A percentile compares a stretch with the other conserved stretches of the same genome.
Conservation (phyloP, 2,797 vertebrate genomes). For the Varecia variegata region DNA sequence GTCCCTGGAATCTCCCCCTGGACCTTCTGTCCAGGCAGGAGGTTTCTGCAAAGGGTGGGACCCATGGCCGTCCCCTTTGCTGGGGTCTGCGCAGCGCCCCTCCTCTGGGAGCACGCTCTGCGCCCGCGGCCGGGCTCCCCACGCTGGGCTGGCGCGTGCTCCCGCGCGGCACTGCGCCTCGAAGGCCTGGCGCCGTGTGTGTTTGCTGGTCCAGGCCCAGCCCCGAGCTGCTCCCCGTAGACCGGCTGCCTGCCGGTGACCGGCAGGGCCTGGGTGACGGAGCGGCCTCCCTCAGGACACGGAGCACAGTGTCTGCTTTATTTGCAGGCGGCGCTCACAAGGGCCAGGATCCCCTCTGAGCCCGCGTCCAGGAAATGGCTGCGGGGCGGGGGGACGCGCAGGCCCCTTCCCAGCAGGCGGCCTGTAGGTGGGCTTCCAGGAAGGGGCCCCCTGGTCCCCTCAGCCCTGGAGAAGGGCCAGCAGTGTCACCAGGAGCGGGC, state of each 20-base stretch:
- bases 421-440: constrained; percentile 73
- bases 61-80: no score
- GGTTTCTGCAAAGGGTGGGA: neutral
- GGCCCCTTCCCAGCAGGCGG: constrained; percentile 68
- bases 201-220: neutral
- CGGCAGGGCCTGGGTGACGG: constrained; percentile 61
- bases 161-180: neutral
- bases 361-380: constrained; percentile 55
- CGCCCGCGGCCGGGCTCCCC: neutral
- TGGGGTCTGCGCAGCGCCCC: neutral
- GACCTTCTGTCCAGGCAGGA: neutral
- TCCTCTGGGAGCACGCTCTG: neutral
- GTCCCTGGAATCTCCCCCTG: neutral
- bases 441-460: constrained; percentile 57
- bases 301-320: neutral
- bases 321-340: constrained; percentile 47
- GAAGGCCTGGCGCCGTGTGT: neutral
- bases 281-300: constrained; percentile 29
- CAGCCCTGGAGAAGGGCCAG: constrained; percentile 61
- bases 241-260: neutral
- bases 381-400: neutral
- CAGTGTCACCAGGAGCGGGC: constrained; percentile 25
- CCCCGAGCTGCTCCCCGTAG: neutral
- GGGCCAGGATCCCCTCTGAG: constrained; percentile 51
- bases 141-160: neutral